Conservation (phyloP, 2,888 invertebrate genomes). For the Amorpha juglandis region DNA sequence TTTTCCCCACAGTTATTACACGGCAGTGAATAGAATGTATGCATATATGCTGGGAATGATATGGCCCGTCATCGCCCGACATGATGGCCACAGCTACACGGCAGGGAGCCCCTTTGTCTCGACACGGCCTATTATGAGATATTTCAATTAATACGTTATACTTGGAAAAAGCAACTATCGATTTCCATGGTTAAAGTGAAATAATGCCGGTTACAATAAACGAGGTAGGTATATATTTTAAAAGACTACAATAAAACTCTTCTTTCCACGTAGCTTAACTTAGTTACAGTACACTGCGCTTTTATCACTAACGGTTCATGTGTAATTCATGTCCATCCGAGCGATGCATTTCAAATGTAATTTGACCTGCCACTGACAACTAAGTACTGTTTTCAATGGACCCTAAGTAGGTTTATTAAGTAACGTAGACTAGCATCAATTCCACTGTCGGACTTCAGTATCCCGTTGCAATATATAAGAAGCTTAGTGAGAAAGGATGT, state of each 20-base stretch:
- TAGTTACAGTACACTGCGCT: constrained; percentile 65
- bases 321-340: constrained; percentile 69
- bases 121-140: constrained; percentile 60
- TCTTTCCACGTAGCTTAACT: constrained; percentile 40
- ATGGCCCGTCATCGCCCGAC: constrained; percentile 51
- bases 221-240: not conserved
- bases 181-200: constrained; percentile 51
- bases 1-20: constrained; percentile 36
- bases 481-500: constrained; percentile 55
- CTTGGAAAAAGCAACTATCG: constrained; percentile 50
- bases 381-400: constrained; percentile 43
- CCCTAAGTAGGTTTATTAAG: constrained; percentile 38
- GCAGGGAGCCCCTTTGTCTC: constrained; percentile 54
- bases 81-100: constrained; percentile 43
- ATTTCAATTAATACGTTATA: constrained; percentile 70
- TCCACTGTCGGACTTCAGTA: constrained; percentile 39
- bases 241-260: constrained; percentile 11
- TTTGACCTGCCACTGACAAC: constrained; percentile 56
- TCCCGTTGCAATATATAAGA: constrained; percentile 43
- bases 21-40: constrained; percentile 47
- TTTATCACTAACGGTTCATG: constrained; percentile 68
- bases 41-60: constrained; percentile 44
- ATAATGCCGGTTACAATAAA: constrained; percentile 46
- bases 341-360: constrained; percentile 78
- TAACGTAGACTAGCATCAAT: constrained; percentile 35